Conservation (phyloP, 2,797 vertebrate genomes). For the Anguilla obscura region DNA sequence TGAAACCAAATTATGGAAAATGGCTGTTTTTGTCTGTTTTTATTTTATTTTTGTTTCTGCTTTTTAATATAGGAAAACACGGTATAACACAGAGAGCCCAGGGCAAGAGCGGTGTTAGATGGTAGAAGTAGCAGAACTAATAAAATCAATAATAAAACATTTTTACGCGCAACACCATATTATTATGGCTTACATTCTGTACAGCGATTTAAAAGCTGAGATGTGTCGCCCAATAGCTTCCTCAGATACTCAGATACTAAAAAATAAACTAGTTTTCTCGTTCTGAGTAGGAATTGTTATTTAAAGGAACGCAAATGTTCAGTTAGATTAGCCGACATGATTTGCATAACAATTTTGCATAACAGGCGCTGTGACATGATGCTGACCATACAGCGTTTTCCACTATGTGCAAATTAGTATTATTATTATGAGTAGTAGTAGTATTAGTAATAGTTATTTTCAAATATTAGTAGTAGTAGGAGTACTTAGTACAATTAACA, state of each 20-base stretch:
- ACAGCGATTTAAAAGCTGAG: neutral
- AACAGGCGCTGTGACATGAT: constrained; percentile 24
- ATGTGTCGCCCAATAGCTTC: neutral
- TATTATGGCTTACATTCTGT: neutral
- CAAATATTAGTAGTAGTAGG: too few species aligned
- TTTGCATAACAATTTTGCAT: neutral
- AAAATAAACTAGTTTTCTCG: neutral
- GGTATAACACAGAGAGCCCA: neutral
- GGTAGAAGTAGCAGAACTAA: neutral
- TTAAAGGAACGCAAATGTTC: neutral
- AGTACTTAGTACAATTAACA: neutral
- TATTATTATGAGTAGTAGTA: neutral
- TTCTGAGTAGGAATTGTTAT: neutral
- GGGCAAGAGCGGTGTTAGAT: neutral
- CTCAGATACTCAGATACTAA: neutral
- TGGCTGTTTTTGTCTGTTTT: neutral
- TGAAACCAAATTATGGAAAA: constrained; percentile 39
- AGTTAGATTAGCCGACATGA: neutral
- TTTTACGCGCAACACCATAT: neutral
- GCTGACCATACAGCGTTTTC: constrained; percentile 15
- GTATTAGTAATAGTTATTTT: neutral
- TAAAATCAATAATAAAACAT: neutral
- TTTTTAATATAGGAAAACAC: neutral
- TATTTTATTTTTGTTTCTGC: neutral
- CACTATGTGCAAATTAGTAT: neutral